phyloP scores from a whole-genome alignment of 2,888 invertebrate species.

The Rambutsinella grinnellia region DNA sequence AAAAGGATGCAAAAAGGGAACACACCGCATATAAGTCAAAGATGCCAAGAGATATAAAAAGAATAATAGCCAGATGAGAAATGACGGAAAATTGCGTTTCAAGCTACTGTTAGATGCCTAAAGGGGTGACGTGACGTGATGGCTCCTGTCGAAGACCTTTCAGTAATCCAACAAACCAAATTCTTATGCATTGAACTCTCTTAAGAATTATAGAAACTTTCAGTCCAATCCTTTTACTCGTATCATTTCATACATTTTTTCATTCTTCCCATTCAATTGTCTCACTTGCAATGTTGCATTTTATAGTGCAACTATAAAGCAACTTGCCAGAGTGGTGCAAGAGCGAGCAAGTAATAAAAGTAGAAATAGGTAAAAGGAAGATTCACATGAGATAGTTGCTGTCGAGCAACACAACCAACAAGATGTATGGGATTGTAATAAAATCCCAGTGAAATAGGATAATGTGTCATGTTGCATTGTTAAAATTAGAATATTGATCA shows the following conservation, averaged over 20 bases:
- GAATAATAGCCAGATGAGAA: not conserved
- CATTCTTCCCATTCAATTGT: not conserved
- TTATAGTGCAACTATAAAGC: not conserved
- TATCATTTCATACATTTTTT: not conserved
- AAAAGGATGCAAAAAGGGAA: no score
- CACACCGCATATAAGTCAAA: no score
- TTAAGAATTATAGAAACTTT: not conserved
- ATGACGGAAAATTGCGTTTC: not conserved
- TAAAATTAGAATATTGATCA: not conserved
- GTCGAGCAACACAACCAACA: conserved; percentile 75
- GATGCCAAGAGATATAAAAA: no score
- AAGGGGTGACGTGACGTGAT: not conserved
- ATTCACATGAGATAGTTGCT: no score
- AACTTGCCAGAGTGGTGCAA: no score
- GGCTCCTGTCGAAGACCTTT: not conserved
- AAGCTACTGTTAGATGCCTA: not conserved
- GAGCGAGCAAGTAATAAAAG: not conserved
- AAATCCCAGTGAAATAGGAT: not conserved
- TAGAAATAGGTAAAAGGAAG: not conserved
- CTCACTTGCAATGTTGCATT: not conserved
- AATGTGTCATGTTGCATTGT: not conserved
- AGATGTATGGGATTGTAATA: conserved; percentile 71
- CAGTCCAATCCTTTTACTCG: not conserved
- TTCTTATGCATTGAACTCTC: not conserved
- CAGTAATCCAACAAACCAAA: not conserved